Conservation (phyloP, 2,113 vertebrate species). For the Todiramphus saurophagus region DNA sequence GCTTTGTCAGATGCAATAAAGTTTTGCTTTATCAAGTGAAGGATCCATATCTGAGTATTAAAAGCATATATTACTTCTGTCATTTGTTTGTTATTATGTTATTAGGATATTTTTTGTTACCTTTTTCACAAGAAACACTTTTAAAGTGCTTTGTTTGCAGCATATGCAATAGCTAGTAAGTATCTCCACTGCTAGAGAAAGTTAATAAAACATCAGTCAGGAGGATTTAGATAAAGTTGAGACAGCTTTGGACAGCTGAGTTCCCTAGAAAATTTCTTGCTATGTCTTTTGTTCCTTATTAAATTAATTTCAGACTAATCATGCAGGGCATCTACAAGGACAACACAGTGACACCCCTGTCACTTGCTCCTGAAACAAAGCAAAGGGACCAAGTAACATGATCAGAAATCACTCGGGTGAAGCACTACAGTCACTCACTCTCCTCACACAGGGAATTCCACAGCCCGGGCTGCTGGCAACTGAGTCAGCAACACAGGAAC, state of each 20-base stretch:
- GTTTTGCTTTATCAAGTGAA: neutral
- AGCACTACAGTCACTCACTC: neutral
- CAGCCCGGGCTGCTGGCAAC: neutral
- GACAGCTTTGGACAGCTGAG: neutral
- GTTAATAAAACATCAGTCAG: neutral
- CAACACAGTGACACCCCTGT: neutral
- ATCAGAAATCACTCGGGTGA: neutral
- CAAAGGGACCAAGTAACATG: neutral
- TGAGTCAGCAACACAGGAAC: neutral
- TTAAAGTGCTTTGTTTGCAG: neutral
- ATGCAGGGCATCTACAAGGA: fast-evolving
- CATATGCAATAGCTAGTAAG: neutral
- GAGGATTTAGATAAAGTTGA: neutral
- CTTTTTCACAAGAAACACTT: neutral
- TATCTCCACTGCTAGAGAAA: neutral
- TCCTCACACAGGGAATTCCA: neutral
- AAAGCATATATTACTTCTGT: neutral
- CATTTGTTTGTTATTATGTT: neutral
- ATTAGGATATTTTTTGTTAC: neutral
- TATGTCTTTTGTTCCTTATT: neutral
- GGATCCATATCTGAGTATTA: neutral
- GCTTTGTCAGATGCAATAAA: neutral
- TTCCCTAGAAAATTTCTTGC: neutral
- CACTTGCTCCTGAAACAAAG: neutral
- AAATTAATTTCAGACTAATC: neutral